Evolutionary conservation across 2,888 invertebrate species (phyloP), one percentile per base, ranked within the genome.

Genomic region (Taenaris catops): DNA sequence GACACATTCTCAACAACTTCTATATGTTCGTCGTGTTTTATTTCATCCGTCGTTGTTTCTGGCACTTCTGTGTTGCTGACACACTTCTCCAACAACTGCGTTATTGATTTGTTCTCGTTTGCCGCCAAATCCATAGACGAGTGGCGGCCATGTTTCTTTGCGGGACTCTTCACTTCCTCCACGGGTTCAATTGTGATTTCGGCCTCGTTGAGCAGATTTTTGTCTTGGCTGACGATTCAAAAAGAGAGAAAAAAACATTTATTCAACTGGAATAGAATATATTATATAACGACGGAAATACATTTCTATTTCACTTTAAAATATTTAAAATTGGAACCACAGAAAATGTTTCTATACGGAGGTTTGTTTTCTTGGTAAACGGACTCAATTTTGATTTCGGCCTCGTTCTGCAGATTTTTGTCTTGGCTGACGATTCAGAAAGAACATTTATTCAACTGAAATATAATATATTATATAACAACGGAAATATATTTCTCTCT

Each of bases 101-200:
- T 66, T 18, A 87, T 86, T 18, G 84, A 72, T 0, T 71, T 66
- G 62, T 80, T 83, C 1, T 62, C 74, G 12, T 55, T 69, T 1
- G 61, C 58, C 0, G 81, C 83, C 4, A 87, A 55, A 53, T 87
- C 87, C 87, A 87, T 87, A 1, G 87, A 87, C 0, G 87, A 87
- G 36, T 87, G 87, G 0, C 87, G 66, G 0, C 63, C 72, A 47
- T 87, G 87, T 25, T 83, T 80, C 53, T 81, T 76, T 0, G 42
- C 27, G 0, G 75, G 65, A 35, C 64, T 67, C 45, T 68, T 68
- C 0, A 65, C 38, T 2, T 46, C 42, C 0, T 79, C 76, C 1
- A 67, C 64, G 0, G 83, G 86, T 20, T 86, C 86, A 27, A 86
- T 83, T 0, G 83, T 86, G 18, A 83, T 83, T 40, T 84, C 86